Percentiles rank a stretch among this genome's conserved stretches.
Conservation (phyloP, 1,140 invertebrate genomes). For the Trachelipus rathkii region DNA sequence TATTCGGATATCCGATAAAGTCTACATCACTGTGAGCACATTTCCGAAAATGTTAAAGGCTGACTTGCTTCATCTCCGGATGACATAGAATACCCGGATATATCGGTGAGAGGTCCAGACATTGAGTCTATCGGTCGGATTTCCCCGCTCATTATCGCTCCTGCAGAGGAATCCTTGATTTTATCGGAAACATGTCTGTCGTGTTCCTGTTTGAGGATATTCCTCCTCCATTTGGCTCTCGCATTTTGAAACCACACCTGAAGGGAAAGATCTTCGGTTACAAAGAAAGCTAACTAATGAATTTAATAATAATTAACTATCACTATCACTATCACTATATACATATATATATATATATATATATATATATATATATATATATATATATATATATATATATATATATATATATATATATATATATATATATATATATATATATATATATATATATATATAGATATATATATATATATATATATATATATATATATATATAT, state of each 20-base stretch:
- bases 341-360: neutral
- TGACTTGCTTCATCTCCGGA: slow-evolving; percentile 26
- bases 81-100: slow-evolving; percentile 30
- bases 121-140: slow-evolving; percentile 21
- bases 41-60: slow-evolving; percentile 25
- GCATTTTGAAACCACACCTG: slow-evolving; percentile 99
- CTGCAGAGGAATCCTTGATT: slow-evolving; percentile 25
- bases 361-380: neutral
- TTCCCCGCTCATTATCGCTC: slow-evolving; percentile 16
- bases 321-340: too few species aligned
- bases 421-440: too few species aligned
- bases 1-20: too few species aligned
- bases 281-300: neutral
- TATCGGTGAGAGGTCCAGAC: slow-evolving; percentile 21
- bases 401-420: neutral
- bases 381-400: neutral
- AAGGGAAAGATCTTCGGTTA: slow-evolving; percentile 46
- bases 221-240: slow-evolving; percentile 88
- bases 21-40: slow-evolving; percentile 28
- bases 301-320: neutral
- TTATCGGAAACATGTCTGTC: slow-evolving; percentile 28
- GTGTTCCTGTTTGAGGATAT: slow-evolving; percentile 44
- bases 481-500: too few species aligned
- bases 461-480: too few species aligned
- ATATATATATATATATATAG: too few species aligned